A percentile compares a stretch with the other conserved stretches of the same genome.
phyloP scores from a whole-genome alignment of 2,797 vertebrate species.

The Lutjanus argentimaculatus region DNA sequence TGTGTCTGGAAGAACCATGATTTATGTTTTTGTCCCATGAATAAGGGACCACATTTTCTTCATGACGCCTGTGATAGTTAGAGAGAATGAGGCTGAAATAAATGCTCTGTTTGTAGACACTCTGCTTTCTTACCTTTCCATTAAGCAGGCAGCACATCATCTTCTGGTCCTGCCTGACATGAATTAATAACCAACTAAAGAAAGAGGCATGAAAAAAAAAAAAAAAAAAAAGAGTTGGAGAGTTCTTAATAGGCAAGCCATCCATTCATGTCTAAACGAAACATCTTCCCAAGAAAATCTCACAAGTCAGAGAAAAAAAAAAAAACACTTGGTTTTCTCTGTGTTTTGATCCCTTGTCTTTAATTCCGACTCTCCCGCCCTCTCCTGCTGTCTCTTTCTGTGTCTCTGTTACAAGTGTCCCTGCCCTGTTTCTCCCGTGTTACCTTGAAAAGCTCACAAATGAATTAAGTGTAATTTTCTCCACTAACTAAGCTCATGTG shows the following conservation, averaged over 20 bases:
- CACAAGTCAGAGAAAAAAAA: background rate
- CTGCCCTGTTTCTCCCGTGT: background rate
- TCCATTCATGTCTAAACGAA: conserved; percentile 25
- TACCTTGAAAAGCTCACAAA: conserved; percentile 23
- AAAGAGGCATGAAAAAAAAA: background rate
- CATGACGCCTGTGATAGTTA: background rate
- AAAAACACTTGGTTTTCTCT: conserved; percentile 20
- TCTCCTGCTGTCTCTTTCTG: background rate
- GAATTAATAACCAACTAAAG: conserved; percentile 2
- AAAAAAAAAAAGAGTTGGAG: background rate
- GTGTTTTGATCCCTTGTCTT: background rate
- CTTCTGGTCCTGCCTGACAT: background rate
- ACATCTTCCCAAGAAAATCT: background rate
- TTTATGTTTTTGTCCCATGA: background rate
- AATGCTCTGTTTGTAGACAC: background rate
- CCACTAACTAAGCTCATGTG: conserved; percentile 14
- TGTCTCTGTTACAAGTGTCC: conserved; percentile 5
- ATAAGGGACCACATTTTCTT: background rate
- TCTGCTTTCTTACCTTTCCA: conserved; percentile 1
- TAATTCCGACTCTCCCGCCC: background rate
- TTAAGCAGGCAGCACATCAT: conserved; percentile 13
- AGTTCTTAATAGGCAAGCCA: conserved; percentile 10
- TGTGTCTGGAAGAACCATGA: background rate
- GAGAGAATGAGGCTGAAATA: background rate
- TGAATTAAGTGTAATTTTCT: conserved; percentile 30